phyloP scores from a whole-genome alignment of 2,113 vertebrate species.

The Tragelaphus strepsiceros region DNA sequence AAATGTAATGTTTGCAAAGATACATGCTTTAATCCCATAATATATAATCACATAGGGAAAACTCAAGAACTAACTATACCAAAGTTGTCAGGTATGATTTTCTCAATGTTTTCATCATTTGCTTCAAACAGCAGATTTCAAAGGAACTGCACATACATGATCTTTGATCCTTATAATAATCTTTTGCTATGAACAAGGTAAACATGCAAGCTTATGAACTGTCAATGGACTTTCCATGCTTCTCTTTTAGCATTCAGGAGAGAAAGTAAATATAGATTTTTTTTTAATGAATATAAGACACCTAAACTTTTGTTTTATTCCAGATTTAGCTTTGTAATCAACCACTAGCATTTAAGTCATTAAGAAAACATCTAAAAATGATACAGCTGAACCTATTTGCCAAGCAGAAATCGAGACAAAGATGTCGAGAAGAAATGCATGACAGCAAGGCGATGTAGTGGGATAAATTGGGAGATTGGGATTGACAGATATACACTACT shows the following conservation, averaged over 20 bases:
- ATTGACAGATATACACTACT: not conserved
- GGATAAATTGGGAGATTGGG: not conserved
- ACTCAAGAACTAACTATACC: not conserved
- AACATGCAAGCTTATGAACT: not conserved
- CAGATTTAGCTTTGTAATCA: not conserved
- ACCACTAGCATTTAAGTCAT: not conserved
- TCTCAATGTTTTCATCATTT: not conserved
- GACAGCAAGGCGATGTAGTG: not conserved
- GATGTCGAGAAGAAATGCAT: not conserved
- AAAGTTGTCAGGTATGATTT: not conserved
- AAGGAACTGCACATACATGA: not conserved
- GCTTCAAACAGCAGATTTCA: not conserved
- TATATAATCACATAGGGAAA: not conserved
- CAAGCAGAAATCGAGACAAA: not conserved
- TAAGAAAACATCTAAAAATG: not conserved
- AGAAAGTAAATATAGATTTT: not conserved
- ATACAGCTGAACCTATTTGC: not conserved
- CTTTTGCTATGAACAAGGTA: not conserved
- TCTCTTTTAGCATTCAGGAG: not conserved
- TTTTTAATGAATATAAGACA: not conserved
- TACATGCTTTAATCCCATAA: not conserved
- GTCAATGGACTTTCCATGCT: not conserved
- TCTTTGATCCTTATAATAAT: not conserved
- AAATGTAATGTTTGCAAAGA: not conserved
- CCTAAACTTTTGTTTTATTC: not conserved